Base-by-base conservation (phyloP, 2,797 vertebrate species). In the Sibirionetta formosa region DNA sequence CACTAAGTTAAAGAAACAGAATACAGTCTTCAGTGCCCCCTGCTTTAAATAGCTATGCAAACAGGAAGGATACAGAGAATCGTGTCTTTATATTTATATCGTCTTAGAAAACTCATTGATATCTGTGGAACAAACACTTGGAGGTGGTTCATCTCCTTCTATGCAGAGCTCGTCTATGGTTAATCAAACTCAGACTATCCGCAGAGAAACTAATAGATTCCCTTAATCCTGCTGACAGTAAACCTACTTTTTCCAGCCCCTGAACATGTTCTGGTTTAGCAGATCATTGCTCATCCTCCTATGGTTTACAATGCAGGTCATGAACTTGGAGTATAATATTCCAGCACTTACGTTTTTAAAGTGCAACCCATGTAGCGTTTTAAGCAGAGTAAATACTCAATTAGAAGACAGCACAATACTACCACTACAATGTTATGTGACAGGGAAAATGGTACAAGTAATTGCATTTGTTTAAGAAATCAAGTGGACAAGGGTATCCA, bases 401-500 rank as follows among this genome's bases (percentile, higher is more conserved):
- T 97, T 97, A 97, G 76, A 61, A 92, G 92, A 38, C 72, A 93
- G 78, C 64, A 86, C 8, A 24, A 77, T 82, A 40, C 42, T 81
- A 69, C 61, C 3, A 76, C 83, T 56, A 48, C 73, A 68, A 78
- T 95, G 84, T 23, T 92, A 60, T 57, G 63, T 96, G 97, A 97
- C 97, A 97, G 77, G 65, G 82, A 84, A 97, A 97, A 93, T 81
- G 80, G 61, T 40, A 84, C 61, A 64, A 95, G 96, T 88, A 96
- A 83, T 91, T 95, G 78, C 83, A 58, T 92, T 93, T 93, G 84
- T 93, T 97, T 79, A 81, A 81, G 80, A 94, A 95, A 95, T 91
- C 83, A 92, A 97, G 90, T 97, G 98, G 98, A 98, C 98, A 94
- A 95, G 96, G 93, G 77, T 94, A 95, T 73, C 72, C 90, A 94